A percentile compares a stretch with the other conserved stretches of the same genome.
Conservation (phyloP, 2,113 vertebrate genomes). For the Gasterosteus aculeatus region DNA sequence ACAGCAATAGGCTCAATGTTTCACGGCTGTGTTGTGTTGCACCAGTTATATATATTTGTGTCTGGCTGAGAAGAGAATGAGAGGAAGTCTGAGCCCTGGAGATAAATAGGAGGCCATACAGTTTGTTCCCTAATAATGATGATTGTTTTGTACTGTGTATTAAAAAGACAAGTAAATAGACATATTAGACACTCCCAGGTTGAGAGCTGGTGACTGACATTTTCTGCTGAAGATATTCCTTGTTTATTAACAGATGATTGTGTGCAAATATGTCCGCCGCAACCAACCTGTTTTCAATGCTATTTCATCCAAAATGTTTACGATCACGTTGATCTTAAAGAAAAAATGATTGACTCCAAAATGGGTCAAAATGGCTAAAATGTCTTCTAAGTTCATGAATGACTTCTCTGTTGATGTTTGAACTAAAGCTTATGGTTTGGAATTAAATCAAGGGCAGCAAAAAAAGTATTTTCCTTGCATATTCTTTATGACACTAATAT, state of each 20-base stretch:
- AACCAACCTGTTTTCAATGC: too few relatives aligned
- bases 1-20: background rate
- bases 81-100: constrained; percentile 10
- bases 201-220: background rate
- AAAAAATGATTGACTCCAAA: background rate
- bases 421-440: background rate
- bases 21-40: background rate
- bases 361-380: background rate
- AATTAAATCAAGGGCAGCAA: background rate
- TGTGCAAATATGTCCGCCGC: background rate
- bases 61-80: background rate
- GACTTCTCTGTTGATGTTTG: background rate
- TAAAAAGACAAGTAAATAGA: background rate
- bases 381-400: background rate
- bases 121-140: background rate
- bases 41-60: background rate
- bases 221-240: background rate
- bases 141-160: background rate
- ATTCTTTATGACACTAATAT: background rate
- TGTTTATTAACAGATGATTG: background rate
- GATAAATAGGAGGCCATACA: background rate
- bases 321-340: background rate
- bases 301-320: background rate
- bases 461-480: background rate
- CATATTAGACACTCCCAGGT: background rate